phyloP scores from a whole-genome alignment of 2,113 vertebrate genomes.

The Prunella himalayana region DNA sequence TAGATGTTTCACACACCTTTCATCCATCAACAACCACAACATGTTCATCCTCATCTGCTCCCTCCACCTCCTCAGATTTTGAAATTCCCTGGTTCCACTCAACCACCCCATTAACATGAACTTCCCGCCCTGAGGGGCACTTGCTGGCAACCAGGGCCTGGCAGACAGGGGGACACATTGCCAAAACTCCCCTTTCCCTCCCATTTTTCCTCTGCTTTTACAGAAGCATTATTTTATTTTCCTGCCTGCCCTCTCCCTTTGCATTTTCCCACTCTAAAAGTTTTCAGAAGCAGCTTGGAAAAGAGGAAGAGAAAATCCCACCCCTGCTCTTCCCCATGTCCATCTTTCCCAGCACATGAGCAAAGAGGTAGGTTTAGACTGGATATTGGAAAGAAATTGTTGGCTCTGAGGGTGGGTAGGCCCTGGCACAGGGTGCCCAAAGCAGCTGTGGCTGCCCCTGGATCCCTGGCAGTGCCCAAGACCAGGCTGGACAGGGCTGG shows the following conservation, averaged over 20 bases:
- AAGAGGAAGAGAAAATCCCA: neutral
- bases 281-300: neutral
- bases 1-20: neutral
- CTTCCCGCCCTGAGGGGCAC: rapidly evolving
- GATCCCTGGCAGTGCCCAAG: neutral
- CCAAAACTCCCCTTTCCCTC: neutral
- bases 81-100: neutral
- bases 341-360: neutral
- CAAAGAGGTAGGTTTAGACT: neutral
- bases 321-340: neutral
- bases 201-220: neutral
- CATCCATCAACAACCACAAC: neutral
- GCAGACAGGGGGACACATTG: neutral
- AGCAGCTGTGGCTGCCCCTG: neutral
- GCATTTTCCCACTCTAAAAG: neutral
- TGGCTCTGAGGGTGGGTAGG: rapidly evolving
- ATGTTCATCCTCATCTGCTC: neutral
- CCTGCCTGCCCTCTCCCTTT: neutral
- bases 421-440: neutral
- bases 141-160: neutral
- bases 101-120: neutral
- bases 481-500: rapidly evolving
- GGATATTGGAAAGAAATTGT: neutral
- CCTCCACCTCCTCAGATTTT: neutral
- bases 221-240: neutral